Base-by-base conservation (phyloP, 2,888 invertebrate genomes). In the Synergus laeviventris region DNA sequence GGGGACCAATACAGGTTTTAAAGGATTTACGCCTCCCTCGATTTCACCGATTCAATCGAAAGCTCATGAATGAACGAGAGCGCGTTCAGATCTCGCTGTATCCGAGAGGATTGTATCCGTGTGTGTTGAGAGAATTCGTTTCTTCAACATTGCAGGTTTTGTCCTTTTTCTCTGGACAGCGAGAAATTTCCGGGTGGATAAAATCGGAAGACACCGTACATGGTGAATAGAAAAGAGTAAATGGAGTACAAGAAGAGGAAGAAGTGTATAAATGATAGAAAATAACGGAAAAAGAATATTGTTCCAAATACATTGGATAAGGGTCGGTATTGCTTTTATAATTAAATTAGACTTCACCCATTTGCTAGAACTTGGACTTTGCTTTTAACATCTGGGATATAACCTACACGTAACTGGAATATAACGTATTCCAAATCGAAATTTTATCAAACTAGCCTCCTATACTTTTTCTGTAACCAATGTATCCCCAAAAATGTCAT, bases 11-110 rank as follows among this genome's bases (percentile, higher is more conserved):
- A 70, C 70, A 70, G 80, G 79, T 83, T 80, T 77, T 77, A 79
- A 81, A 81, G 81, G 81, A 81, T 83, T 81, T 81, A 81, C 81
- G 81, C 80, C 74, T 85, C 77, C 78, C 81, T 82, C 85, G 85
- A 84, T 85, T 84, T 82, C 79, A 81, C 82, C 84, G 83, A 84
- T 83, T 85, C 81, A 83, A 83, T 82, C 83, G 83, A 83, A 82
- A 81, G 81, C 84, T 85, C 87, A 86, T 87, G 88, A 88, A 88
- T 88, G 88, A 87, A 81, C 74, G 77, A 80, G 74, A 78, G 76
- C 75, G 73, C 76, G 24, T 70, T 45, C 42, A 24, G n/a, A 61
- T 38, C 9, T 61, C 11, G 56, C n/a, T 56, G 56, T 56, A 54
- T 56, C 18, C 12, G 56, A 56, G 56, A 36, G 61, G 36, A 31